Percentiles rank a stretch among this genome's conserved stretches.
Evolutionary conservation across 2,113 vertebrate genomes (phyloP).

Genomic region (Zosterops pallidus): DNA sequence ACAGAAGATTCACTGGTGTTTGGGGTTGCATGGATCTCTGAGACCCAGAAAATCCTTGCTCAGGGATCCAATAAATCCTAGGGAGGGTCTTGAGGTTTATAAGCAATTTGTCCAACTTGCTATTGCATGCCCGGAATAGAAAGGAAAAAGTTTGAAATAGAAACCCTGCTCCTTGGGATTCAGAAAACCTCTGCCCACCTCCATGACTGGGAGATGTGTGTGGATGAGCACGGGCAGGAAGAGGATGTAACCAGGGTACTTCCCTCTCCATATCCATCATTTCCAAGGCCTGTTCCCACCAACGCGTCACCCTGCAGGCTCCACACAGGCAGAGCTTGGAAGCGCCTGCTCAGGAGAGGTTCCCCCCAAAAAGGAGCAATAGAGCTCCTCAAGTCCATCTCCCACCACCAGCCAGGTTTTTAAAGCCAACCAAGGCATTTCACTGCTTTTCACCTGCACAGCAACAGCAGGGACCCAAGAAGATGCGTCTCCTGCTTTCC

Average conservation of each 20-base stretch:
- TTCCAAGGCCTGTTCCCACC: neutral
- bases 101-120: neutral
- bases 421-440: neutral
- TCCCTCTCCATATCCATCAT: neutral
- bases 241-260: accelerated
- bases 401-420: neutral
- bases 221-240: neutral
- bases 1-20: neutral
- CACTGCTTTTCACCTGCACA: neutral
- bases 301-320: accelerated
- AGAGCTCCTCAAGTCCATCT: neutral
- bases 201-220: neutral
- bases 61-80: neutral
- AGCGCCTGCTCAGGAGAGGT: neutral
- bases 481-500: neutral
- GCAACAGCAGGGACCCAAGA: accelerated
- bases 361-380: neutral
- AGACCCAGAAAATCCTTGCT: neutral
- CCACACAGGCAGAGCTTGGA: neutral
- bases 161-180: neutral
- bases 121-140: neutral
- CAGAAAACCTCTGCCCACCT: neutral
- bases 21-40: neutral
- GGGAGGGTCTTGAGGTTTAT: neutral
- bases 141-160: neutral